Conservation (phyloP, 2,113 vertebrate species). For the Panthera leo region DNA sequence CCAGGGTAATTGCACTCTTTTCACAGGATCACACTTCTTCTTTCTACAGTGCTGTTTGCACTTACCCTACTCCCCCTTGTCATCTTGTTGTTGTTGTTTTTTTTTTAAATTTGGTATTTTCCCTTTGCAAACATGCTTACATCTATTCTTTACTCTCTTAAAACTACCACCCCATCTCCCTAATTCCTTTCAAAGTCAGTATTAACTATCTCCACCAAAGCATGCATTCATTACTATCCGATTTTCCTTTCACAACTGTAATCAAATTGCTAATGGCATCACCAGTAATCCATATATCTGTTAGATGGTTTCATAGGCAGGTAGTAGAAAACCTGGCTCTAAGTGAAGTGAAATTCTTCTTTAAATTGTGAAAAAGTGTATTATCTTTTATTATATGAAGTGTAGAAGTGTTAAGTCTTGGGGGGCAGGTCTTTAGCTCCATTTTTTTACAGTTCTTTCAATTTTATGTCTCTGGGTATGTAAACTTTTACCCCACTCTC, state of each 20-base stretch:
- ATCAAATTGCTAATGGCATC: neutral
- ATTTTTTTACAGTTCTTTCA: neutral
- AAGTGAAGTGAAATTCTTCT: neutral
- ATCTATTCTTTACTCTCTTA: constrained; percentile 22
- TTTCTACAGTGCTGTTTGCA: neutral
- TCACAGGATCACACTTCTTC: neutral
- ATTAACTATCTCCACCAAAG: neutral
- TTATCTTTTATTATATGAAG: neutral
- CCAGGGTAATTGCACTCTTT: neutral
- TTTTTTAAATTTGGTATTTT: neutral
- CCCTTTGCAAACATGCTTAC: neutral
- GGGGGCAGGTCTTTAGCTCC: neutral
- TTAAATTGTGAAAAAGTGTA: neutral
- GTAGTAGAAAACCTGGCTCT: neutral
- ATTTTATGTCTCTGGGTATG: neutral
- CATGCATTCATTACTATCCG: neutral
- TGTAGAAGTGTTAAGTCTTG: neutral
- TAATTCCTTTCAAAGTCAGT: neutral
- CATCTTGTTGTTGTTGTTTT: neutral
- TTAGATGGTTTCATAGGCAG: neutral
- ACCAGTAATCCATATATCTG: neutral
- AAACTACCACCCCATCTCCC: neutral
- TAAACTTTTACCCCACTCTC: neutral
- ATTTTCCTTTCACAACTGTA: neutral
- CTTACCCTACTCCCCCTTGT: neutral